Evolutionary conservation across 2,888 invertebrate genomes (phyloP).

Genomic region (Eupeodes luniger): DNA sequence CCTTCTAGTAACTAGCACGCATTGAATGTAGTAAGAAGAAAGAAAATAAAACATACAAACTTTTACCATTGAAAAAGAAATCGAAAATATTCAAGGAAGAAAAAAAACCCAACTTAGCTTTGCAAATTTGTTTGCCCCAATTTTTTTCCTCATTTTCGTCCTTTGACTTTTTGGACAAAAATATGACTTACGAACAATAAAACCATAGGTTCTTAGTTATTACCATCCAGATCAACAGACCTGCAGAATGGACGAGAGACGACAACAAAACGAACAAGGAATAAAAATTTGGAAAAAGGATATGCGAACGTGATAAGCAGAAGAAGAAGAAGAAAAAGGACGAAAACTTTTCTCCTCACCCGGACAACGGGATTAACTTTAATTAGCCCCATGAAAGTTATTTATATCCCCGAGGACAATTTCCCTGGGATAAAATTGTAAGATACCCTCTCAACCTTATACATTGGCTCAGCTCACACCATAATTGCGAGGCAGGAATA

Average conservation of each 20-base stretch:
- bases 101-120: neutral
- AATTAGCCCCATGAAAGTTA: constrained; percentile 83
- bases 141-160: constrained; percentile 49
- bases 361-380: constrained; percentile 80
- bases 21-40: neutral
- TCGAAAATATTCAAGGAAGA: constrained; percentile 14
- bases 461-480: neutral
- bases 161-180: constrained; percentile 48
- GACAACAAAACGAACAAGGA: neutral
- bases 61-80: constrained; percentile 16
- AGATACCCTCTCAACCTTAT: constrained; percentile 6
- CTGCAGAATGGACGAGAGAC: neutral
- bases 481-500: neutral
- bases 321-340: constrained; percentile 23
- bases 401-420: constrained; percentile 80
- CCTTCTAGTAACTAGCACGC: neutral
- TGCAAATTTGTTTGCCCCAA: constrained; percentile 34
- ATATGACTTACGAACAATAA: constrained; percentile 48
- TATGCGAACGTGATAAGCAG: constrained; percentile 23
- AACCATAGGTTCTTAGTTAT: constrained; percentile 27
- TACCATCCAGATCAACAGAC: neutral
- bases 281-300: constrained; percentile 24
- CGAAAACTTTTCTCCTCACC: constrained; percentile 42
- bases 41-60: neutral
- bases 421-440: constrained; percentile 42